A percentile compares a stretch with the other conserved stretches of the same genome.
phyloP scores from a whole-genome alignment of 2,888 invertebrate genomes.

The Orchesellides sinensis region DNA sequence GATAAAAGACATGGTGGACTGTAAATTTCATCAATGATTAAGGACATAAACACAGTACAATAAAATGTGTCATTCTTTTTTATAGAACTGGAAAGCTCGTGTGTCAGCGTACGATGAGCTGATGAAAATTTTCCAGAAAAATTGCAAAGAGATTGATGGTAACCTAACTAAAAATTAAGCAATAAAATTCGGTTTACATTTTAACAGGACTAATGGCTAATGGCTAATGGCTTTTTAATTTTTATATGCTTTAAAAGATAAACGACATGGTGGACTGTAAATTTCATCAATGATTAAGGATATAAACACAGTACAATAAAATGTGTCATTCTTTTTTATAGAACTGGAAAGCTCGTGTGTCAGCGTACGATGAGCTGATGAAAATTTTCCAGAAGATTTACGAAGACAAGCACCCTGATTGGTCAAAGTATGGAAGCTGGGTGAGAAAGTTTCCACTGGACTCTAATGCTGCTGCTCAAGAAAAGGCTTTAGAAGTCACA shows the following conservation, averaged over 20 bases:
- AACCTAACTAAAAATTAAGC: too few relatives aligned
- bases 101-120: constrained; percentile 96
- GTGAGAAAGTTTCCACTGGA: constrained; percentile 97
- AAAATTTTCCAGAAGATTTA: constrained; percentile 91
- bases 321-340: constrained; percentile 76
- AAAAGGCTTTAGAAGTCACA: constrained; percentile 95
- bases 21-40: too few relatives aligned
- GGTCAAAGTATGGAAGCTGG: constrained; percentile 92
- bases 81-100: constrained; percentile 94
- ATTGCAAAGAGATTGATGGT: too few relatives aligned
- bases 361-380: constrained; percentile 95
- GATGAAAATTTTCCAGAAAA: constrained; percentile 89
- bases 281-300: too few relatives aligned
- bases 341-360: constrained; percentile 96
- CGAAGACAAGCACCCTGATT: constrained; percentile 96
- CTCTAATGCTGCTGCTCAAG: constrained; percentile 96
- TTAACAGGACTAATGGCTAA: too few relatives aligned
- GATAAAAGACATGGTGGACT: too few relatives aligned
- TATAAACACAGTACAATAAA: too few relatives aligned
- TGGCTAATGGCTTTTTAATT: too few relatives aligned
- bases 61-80: constrained; percentile 62
- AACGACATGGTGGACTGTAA: too few relatives aligned
- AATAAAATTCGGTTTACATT: too few relatives aligned
- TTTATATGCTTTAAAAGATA: too few relatives aligned
- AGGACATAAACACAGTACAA: too few relatives aligned